Evolutionary conservation across 1,140 invertebrate genomes (phyloP), one percentile per base, ranked within the genome.

Genomic region (Tetragonula clypearis): DNA sequence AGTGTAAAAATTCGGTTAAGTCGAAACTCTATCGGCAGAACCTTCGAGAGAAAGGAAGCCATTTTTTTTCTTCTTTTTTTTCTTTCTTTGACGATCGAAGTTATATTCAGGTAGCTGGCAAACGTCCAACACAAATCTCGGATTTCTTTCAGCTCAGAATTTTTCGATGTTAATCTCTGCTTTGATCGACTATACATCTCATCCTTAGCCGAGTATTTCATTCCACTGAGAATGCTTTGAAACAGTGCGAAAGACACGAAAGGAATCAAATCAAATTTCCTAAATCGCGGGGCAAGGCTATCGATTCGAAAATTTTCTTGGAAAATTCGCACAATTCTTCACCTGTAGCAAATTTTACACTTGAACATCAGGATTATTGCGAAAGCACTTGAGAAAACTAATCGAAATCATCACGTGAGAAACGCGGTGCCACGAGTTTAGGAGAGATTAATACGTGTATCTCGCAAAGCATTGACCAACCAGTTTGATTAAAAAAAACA

Each of bases 1-100:
- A 73, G 15, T 19, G 49, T 73, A 73, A 56, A 75, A 17, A 62
- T 86, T 82, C 58, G 1, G 12, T 55, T 82, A 86, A 86, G 41
- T 78, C 53, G 49, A 73, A 19, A 21, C 23, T 19, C n/a, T 2
- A 26, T 75, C 21, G 17, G 11, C 4, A 23, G 21, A 21, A 21
- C 15, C 15, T 65, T 19, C 8, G 30, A 21, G 62, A 14, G 26
- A 75, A 58, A 75, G 23, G 41, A 5, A 68, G n/a, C 56, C 56
- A 76, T 23, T 49, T 69, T 65, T 66, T 65, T 55, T 55, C 6
- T 21, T 19, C 14, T n/a, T 62, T 62, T n/a, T 35, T 2, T 35
- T 35, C 2, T 35, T 35, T 35, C 35, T 35, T 35, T 35, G 14
- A 21, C n/a, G 56, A 41, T 26, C 69, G 19, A 17, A 73, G 30